Base-by-base conservation (phyloP, 2,113 vertebrate species). In the Bostrychus sinensis region DNA sequence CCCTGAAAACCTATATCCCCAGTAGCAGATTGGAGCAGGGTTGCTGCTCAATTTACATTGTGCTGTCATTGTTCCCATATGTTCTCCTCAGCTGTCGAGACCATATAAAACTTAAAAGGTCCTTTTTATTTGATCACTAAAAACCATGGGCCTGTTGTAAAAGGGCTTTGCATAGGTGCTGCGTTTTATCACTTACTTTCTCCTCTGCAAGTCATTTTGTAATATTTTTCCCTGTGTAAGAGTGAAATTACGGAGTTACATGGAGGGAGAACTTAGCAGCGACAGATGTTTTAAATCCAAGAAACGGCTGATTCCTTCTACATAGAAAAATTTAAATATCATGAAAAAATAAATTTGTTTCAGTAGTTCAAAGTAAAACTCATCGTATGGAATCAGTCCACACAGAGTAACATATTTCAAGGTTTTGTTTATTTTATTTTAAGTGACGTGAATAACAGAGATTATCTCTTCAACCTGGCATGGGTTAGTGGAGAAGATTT, bases 81-180 rank as follows among this genome's bases (percentile, higher is more conserved):
- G 82, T 73, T 69, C 72, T 56, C 66, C 30, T 62, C 66, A 54
- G 62, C 85, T 41, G 55, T 75, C 12, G 76, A 81, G 86, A 89
- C 78, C 88, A 75, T 82, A 91, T 91, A 88, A 91, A 92, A 89
- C 82, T 87, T 89, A 89, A 91, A 90, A 86, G 87, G 78, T 82
- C 77, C 66, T 64, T 91, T 91, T 91, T 89, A 91, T 91, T 86
- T 86, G 87, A 86, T 89, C 86, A 78, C 88, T 88, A 85, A 90
- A 88, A 91, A 81, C 77, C 79, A 75, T 70, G 72, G 57, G 61
- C 71, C 64, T 42, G 56, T 68, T 72, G 77, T 87, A 82, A 82
- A 86, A 74, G n/a, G 22, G 38, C 61, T 72, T 56, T 58, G 83
- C 83, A 36, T 86, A 53, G 77, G 73, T 73, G 81, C 65, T 19